A percentile compares a stretch with the other conserved stretches of the same genome.
Conservation (phyloP, 2,113 vertebrate species). For the Aleadryas rufinucha region DNA sequence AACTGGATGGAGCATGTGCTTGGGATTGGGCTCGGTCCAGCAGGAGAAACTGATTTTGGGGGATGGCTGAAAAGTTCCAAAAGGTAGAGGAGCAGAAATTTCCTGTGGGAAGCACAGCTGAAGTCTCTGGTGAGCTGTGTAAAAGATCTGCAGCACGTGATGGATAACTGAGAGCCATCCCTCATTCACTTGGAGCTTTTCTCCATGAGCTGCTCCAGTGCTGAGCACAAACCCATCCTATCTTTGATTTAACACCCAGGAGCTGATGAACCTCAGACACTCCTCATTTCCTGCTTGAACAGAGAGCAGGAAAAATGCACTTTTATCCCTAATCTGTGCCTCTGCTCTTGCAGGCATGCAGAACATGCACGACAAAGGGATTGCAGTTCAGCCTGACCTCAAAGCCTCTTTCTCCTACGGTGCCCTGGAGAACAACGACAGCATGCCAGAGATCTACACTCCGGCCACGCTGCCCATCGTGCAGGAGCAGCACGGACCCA, state of each 20-base stretch:
- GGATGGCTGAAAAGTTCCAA: not conserved
- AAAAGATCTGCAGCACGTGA: not conserved
- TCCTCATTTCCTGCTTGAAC: not conserved
- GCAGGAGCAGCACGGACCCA: slow-evolving; percentile 71
- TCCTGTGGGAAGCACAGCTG: not conserved
- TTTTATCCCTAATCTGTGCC: not conserved
- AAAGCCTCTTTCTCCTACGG: slow-evolving; percentile 92
- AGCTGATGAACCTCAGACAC: not conserved
- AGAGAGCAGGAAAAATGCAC: not conserved
- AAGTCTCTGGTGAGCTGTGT: not conserved
- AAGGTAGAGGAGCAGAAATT: not conserved
- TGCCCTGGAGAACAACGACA: slow-evolving; percentile 87
- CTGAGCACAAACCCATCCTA: not conserved
- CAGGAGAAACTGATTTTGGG: not conserved
- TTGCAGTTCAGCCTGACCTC: slow-evolving; percentile 85
- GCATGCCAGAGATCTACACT: slow-evolving; percentile 70
- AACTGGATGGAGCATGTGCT: not conserved
- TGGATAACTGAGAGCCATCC: not conserved
- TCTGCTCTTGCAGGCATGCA: slow-evolving; percentile 80
- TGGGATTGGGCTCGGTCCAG: not conserved
- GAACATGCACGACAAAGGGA: slow-evolving; percentile 88
- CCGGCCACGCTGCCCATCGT: slow-evolving; percentile 76
- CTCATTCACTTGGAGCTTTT: not conserved
- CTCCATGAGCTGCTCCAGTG: not conserved
- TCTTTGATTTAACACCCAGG: not conserved